Conservation (phyloP, 1,140 invertebrate genomes). For the Bombus impatiens region DNA sequence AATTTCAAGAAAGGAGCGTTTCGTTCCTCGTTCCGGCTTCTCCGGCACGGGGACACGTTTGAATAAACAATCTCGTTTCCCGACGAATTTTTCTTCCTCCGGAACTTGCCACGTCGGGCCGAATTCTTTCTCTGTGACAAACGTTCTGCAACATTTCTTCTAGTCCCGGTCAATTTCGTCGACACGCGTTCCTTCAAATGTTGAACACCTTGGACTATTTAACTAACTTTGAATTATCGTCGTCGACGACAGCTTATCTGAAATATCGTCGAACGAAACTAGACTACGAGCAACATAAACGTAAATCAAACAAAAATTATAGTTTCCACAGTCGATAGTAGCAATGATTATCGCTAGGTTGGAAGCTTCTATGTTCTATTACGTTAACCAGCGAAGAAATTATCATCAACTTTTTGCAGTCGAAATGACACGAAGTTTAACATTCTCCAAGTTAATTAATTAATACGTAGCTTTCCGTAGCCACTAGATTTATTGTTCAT, state of each 20-base stretch:
- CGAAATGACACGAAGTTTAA: too few species aligned
- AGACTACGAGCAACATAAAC: too few species aligned
- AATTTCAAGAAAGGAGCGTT: background rate
- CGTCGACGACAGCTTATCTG: background rate
- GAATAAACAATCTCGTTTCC: slow-evolving; percentile 39
- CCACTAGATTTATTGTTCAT: too few species aligned
- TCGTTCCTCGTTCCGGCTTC: background rate
- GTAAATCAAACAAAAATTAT: too few species aligned
- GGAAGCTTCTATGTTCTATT: background rate
- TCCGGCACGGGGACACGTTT: background rate
- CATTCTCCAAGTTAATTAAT: too few species aligned
- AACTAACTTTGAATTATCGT: background rate
- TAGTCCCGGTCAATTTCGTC: background rate
- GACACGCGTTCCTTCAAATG: background rate
- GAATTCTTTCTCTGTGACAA: slow-evolving; percentile 15
- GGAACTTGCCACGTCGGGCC: slow-evolving; percentile 1
- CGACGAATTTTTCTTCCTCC: slow-evolving; percentile 6
- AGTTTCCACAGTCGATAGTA: background rate
- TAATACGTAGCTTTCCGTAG: too few species aligned
- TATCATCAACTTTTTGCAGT: too few species aligned
- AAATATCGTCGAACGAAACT: background rate
- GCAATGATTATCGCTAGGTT: background rate
- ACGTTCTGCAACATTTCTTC: background rate
- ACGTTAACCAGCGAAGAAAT: too few species aligned
- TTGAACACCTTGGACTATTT: background rate